phyloP scores from a whole-genome alignment of 2,797 vertebrate species.

The Scolopax rusticola region DNA sequence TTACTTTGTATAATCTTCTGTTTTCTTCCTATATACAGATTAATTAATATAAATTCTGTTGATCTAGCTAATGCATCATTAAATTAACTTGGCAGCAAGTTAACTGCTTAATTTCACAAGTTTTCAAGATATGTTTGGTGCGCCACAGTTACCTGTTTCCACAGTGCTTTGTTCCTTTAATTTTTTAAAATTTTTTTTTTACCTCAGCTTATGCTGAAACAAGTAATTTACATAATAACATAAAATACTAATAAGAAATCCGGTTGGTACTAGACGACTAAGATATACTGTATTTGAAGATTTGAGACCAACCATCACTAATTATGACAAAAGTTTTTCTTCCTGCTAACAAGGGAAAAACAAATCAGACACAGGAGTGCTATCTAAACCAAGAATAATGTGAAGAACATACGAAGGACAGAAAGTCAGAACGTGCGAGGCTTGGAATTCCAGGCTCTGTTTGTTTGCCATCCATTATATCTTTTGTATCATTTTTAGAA shows the following conservation, averaged over 20 bases:
- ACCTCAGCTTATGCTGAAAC: not conserved
- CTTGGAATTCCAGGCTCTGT: not conserved
- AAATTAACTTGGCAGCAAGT: not conserved
- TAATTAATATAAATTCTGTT: not conserved
- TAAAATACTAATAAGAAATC: not conserved
- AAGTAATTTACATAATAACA: not conserved
- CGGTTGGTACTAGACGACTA: not conserved
- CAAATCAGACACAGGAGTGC: not conserved
- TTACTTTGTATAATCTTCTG: not conserved
- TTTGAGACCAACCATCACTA: not conserved
- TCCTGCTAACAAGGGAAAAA: not conserved
- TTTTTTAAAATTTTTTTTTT: not conserved
- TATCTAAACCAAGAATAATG: not conserved
- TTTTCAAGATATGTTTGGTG: not conserved
- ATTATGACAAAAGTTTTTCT: not conserved
- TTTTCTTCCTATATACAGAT: not conserved
- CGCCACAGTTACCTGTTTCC: not conserved
- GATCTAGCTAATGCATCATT: not conserved
- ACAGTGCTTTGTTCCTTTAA: not conserved
- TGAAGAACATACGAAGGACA: not conserved
- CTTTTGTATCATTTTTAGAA: not conserved
- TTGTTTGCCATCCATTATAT: not conserved
- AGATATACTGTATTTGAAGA: not conserved
- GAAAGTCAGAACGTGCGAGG: not conserved
- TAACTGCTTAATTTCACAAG: not conserved